These are phyloP conservation scores for Naso thynnoides DNA, from an alignment of 2,797 vertebrate genomes.

Conservation along the genomic window DNA sequence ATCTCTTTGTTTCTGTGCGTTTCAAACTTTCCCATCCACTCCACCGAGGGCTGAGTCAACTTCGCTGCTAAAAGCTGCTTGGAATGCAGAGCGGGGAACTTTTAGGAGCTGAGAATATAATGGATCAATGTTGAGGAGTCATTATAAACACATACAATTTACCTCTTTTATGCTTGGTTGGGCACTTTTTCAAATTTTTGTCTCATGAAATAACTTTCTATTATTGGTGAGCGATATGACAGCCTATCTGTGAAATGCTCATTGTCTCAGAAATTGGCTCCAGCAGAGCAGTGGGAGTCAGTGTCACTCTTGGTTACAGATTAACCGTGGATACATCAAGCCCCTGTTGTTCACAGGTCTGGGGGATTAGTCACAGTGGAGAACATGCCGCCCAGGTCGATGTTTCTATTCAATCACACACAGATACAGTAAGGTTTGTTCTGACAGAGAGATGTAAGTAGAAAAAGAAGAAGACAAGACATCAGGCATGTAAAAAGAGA, in stretches of 20 bases:
- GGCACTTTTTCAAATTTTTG: constrained; percentile 20
- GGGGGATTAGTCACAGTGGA: constrained; percentile 59
- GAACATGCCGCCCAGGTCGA: constrained; percentile 25
- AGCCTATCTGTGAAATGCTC: constrained; percentile 29
- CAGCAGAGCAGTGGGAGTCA: constrained; percentile 31
- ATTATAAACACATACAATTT: constrained; percentile 32
- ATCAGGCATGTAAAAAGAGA: not conserved
- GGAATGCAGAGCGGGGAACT: constrained; percentile 14
- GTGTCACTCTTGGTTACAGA: constrained; percentile 55
- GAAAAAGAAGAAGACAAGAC: too few relatives aligned
- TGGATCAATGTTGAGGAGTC: constrained; percentile 28
- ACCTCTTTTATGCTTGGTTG: constrained; percentile 44
- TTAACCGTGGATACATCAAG: constrained; percentile 37
- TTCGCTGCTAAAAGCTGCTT: constrained; percentile 32
- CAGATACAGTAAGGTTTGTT: constrained; percentile 11
- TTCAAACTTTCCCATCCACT: constrained; percentile 21
- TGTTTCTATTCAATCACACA: constrained; percentile 31
- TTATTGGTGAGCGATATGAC: constrained; percentile 36
- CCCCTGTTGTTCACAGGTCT: constrained; percentile 45
- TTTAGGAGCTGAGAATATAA: constrained; percentile 16
- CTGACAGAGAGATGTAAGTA: not conserved
- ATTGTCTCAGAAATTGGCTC: constrained; percentile 37
- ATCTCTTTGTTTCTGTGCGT: constrained; percentile 27
- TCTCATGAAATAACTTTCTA: constrained; percentile 44
- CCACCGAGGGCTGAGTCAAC: constrained; percentile 46